Evolutionary conservation across 2,797 vertebrate species (phyloP), one percentile per base, ranked within the genome.

Genomic region (Dendrocincla fuliginosa): DNA sequence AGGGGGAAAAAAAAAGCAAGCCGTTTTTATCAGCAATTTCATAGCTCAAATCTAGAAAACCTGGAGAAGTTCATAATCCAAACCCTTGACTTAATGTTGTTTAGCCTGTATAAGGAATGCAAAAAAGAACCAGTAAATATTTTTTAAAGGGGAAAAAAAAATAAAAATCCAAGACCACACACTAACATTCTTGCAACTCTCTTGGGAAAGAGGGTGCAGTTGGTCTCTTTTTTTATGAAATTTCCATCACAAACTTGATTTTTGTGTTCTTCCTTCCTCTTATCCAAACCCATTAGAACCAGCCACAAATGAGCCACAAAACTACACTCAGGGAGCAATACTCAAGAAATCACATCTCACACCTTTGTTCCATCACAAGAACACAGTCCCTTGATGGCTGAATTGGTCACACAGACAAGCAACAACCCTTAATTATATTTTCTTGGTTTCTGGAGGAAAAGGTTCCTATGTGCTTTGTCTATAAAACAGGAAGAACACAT

Each of bases 91-190:
- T 91, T 84, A 57, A 4, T 57, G 55, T 68, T 96, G 91, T 93
- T 96, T 94, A 79, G 68, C 93, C 41, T 90, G 37, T 35, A 32
- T 56, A 73, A 94, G 82, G 91, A 93, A 96, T 94, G 89, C 28
- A 91, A 76, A 91, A 96, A 87, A 89, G 63, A 94, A 88, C 13
- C 59, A 84, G 65, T 93, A 94, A 96, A 91, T 93, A 92, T 94
- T 93, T 95, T 96, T 65, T 86, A 94, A 80, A 83, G 93, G 44
- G 50, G 28, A 56, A 92, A 55, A 68, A 55, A 61, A 59, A 35
- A 35, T 8, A 27, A 28, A 50, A 50, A 20, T 18, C 42, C 22
- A 57, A 78, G 91, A 86, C 79, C 84, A 89, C 84, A 75, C 35
- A 84, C 35, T 94, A 92, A 91, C 6, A 0, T 91, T 87, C 46